Base-by-base conservation (phyloP, 2,888 invertebrate species). In the Thereva unica region DNA sequence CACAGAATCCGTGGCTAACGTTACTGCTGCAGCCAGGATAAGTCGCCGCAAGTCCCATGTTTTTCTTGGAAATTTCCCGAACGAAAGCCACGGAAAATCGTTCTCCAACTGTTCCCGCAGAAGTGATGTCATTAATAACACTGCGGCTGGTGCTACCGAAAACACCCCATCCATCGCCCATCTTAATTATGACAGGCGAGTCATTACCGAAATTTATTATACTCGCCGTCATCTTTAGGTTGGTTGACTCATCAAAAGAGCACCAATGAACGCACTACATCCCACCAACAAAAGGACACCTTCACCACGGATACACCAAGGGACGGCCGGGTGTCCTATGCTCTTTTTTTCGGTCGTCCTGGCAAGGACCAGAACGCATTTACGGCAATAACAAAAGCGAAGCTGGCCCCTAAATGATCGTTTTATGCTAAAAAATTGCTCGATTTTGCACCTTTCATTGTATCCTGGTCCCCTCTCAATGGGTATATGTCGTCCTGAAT, bases 401-500 rank as follows among this genome's bases (percentile, higher is more conserved):
- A 41, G 49, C 49, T 47, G 56, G 49, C 42, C 50, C 64, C 66
- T 69, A 69, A 69, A 69, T 67, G 67, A 67, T 69, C 65, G 50
- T 69, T 69, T 69, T 69, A 69, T 69, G 69, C 54, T 69, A 64
- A 69, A 69, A 69, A 69, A 69, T 69, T 69, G 50, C 69, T 67
- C 54, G 64, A 69, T 67, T 67, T 66, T 61, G 45, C 47, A 66
- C 49, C 44, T 63, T 61, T 66, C 65, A 66, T 55, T 66, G 61
- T 61, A 40, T 55, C 52, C 35, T 34, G n/a, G 10, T 38, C 37
- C 37, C 37, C 47, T 42, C 54, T 54, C 37, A 64, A 42, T 53
- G 7, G 64, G 64, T 44, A 44, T 53, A 44, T 53, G 10, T 40
- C 23, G 44, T 40, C 1, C 10, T 64, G 53, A 44, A 64, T 37